A percentile compares a stretch with the other conserved stretches of the same genome.
phyloP scores from a whole-genome alignment of 2,797 vertebrate species.

The Eulemur rubriventer region DNA sequence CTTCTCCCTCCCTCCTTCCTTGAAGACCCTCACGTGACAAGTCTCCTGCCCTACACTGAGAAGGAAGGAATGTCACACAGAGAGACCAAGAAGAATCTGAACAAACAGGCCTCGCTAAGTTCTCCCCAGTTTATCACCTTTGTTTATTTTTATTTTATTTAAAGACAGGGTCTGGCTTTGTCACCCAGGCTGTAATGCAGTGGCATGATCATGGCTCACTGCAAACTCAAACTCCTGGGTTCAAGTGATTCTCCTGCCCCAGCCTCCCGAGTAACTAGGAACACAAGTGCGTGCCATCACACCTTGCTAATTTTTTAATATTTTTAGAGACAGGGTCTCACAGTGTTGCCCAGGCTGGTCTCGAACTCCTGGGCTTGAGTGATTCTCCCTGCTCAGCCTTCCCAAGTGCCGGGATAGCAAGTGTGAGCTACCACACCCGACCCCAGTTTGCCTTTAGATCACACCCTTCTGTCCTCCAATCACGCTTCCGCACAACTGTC shows the following conservation, averaged over 20 bases:
- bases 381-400: no score
- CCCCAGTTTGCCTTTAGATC: background rate
- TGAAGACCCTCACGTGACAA: background rate
- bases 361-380: no score
- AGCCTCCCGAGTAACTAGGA: no score
- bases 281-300: no score
- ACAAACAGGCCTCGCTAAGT: background rate
- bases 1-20: background rate
- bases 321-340: no score
- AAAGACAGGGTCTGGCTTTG: background rate
- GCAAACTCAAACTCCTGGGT: background rate
- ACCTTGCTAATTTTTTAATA: no score
- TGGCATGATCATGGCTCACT: background rate
- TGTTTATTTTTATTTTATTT: background rate
- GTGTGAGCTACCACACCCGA: no score
- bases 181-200: background rate
- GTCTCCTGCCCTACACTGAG: no score
- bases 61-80: background rate
- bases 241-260: background rate
- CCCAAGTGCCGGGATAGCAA: no score
- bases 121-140: background rate
- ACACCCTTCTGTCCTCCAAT: background rate
- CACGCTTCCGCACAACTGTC: background rate
- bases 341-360: no score
- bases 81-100: background rate